These are phyloP conservation scores for Sebastes vulpes DNA, from an alignment of 2,797 vertebrate genomes.

Conservation along the genomic window DNA sequence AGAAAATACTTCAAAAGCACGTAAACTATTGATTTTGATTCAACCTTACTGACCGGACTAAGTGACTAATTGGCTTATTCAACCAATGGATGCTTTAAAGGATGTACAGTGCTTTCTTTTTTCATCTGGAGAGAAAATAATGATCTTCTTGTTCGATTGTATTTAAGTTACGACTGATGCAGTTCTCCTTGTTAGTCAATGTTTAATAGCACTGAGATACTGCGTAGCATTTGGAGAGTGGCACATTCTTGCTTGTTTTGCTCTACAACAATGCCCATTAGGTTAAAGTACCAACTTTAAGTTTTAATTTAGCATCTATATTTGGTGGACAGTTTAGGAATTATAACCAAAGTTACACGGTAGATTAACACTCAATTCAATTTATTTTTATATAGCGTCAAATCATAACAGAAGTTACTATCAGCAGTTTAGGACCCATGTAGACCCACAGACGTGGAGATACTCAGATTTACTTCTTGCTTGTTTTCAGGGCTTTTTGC, in stretches of 20 bases:
- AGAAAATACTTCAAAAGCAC: constrained; percentile 53
- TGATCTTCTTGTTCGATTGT: constrained; percentile 47
- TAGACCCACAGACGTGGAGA: not conserved
- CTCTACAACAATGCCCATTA: not conserved
- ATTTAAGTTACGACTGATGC: constrained; percentile 27
- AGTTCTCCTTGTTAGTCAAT: constrained; percentile 36
- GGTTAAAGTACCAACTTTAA: not conserved
- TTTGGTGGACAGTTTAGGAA: not conserved
- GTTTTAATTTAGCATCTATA: not conserved
- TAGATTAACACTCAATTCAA: not conserved
- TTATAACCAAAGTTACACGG: not conserved
- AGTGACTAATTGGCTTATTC: constrained; percentile 77
- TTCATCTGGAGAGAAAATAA: constrained; percentile 58
- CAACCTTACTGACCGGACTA: constrained; percentile 59
- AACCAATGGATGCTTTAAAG: constrained; percentile 57
- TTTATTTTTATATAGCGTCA: too few relatives aligned
- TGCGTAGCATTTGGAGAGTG: not conserved
- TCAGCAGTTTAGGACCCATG: not conserved
- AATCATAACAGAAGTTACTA: too few relatives aligned
- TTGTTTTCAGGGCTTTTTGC: not conserved
- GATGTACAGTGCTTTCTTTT: constrained; percentile 40
- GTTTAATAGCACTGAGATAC: constrained; percentile 2
- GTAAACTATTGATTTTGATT: constrained; percentile 64
- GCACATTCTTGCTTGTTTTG: not conserved
- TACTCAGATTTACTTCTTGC: not conserved